Evolutionary conservation across 2,888 invertebrate genomes (phyloP), one percentile per base, ranked within the genome.

Genomic region (Myathropa florea): DNA sequence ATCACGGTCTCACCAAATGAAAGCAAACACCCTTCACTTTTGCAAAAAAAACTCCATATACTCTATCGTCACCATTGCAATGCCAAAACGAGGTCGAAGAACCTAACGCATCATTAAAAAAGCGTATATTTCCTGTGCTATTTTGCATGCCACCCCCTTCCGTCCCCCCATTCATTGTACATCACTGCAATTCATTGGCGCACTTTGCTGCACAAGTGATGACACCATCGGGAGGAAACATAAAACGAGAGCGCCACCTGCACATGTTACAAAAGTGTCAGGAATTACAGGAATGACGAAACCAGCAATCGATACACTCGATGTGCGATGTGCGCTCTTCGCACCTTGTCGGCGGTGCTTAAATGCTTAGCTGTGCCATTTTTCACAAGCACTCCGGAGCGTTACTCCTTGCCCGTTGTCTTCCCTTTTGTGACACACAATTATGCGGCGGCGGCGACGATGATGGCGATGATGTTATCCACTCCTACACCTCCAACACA

Each of bases 281-380:
- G 77, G 71, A 85, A 73, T 39, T 81, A 46, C 60, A 39, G 72
- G 77, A 72, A 72, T n/a, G n/a, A n/a, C 63, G 60, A 53, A 68
- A 68, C 77, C 81, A 76, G 46, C 72, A 81, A 77, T 85, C 85
- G 81, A 85, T 85, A 71, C 30, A 24, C 63, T n/a, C 46, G 46
- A 46, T 46, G 33, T 33, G 39, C 23, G 46, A 80, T n/a, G 30
- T 33, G 9, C 67, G 59, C 72, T 73, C 59, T 39, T 77, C 64
- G 55, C 75, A 36, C 55, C 68, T 55, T 60, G 24, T 64, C 7
- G 18, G 6, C 18, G 18, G 18, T 46, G 28, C 4, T 71, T 59
- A 59, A 59, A 72, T 33, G 33, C 70, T 71, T 71, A 14, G 23
- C 67, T 67, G 59, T 53, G 67, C 26, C 60, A 79, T 65, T 79